Evolutionary conservation across 2,113 vertebrate genomes (phyloP).

Genomic region (Hepsetus odoe): DNA sequence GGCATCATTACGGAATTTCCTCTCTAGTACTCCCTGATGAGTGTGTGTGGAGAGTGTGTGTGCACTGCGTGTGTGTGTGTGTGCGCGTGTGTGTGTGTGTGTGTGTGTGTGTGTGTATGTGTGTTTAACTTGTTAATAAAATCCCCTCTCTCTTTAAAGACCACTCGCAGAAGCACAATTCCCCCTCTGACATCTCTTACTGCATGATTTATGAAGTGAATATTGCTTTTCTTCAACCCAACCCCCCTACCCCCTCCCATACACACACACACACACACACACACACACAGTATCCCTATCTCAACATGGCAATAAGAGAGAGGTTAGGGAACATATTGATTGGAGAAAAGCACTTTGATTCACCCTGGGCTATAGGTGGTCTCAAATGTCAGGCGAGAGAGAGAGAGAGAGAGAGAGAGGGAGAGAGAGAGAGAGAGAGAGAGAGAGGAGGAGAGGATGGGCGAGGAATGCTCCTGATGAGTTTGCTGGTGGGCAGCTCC

Average conservation of each 20-base stretch:
- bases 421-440: not conserved
- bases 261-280: constrained; percentile 40
- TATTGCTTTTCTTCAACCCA: constrained; percentile 70
- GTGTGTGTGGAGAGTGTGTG: constrained; percentile 68
- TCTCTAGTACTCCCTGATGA: constrained; percentile 68
- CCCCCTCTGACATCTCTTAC: constrained; percentile 78
- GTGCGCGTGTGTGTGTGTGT: too few species aligned
- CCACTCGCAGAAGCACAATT: constrained; percentile 79
- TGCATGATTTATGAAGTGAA: constrained; percentile 83
- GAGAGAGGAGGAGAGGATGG: constrained; percentile 14
- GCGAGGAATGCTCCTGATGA: constrained; percentile 54
- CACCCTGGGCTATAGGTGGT: constrained; percentile 49
- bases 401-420: constrained; percentile 20
- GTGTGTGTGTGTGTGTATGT: constrained; percentile 50
- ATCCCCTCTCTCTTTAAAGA: constrained; percentile 73
- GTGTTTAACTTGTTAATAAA: constrained; percentile 76
- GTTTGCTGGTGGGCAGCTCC: constrained; percentile 58
- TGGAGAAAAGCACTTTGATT: constrained; percentile 60
- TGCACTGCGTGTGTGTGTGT: constrained; percentile 54
- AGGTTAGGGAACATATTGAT: constrained; percentile 68
- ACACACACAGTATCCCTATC: constrained; percentile 42
- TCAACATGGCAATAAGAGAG: constrained; percentile 59
- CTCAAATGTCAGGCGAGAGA: not conserved
- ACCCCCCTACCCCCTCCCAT: constrained; percentile 48
- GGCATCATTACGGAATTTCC: constrained; percentile 61